These are phyloP conservation scores for Lepidurus apus DNA, from an alignment of 1,140 invertebrate species.

Conservation along the genomic window DNA sequence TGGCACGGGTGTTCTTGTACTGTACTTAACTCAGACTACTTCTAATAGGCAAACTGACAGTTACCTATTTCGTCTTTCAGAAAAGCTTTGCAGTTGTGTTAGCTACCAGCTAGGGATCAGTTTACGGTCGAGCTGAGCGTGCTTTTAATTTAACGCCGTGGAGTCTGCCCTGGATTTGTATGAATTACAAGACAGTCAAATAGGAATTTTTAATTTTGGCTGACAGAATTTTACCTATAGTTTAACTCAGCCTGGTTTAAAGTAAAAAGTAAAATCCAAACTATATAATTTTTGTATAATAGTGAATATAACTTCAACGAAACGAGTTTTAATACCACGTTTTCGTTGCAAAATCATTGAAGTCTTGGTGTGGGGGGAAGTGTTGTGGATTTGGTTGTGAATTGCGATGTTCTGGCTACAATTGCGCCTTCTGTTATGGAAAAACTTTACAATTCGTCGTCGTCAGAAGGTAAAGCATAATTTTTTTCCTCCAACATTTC, in stretches of 20 bases:
- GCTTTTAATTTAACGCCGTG: background rate
- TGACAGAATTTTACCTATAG: too few species aligned
- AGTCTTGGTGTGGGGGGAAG: background rate
- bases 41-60: background rate
- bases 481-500: conserved; percentile 32
- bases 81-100: background rate
- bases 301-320: too few species aligned
- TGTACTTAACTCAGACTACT: background rate
- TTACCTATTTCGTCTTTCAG: background rate
- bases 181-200: too few species aligned
- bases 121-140: background rate
- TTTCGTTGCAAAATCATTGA: background rate
- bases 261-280: too few species aligned
- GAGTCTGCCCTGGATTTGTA: background rate
- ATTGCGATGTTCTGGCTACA: conserved; percentile 38
- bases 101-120: background rate
- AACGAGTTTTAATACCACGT: too few species aligned
- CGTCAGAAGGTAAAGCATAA: conserved; percentile 45
- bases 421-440: conserved; percentile 47
- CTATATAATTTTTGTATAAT: too few species aligned
- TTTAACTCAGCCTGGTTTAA: too few species aligned
- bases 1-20: background rate
- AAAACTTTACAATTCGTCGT: conserved; percentile 46
- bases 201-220: too few species aligned
- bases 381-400: background rate